Evolutionary conservation across 2,888 invertebrate genomes (phyloP), one percentile per base, ranked within the genome.

Genomic region (Lochmaea crataegi): DNA sequence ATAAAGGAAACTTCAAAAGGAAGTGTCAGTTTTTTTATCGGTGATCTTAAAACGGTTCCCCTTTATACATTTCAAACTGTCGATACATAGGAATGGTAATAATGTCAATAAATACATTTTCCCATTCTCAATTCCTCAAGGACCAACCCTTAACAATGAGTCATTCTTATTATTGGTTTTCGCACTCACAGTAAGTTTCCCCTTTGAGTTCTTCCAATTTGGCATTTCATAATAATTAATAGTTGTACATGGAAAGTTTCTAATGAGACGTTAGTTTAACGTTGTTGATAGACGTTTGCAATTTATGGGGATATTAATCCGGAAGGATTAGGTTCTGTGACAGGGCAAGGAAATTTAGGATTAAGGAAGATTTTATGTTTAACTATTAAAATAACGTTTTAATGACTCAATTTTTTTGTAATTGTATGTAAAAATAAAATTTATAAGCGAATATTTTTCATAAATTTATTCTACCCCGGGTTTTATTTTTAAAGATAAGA

Each of bases 171-270:
- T 53, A 53, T 53, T 53, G 53, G 53, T 68, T 68, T 68, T 60
- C 53, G 48, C 38, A 48, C 60, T 56, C 48, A 32, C 58, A 7
- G 57, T 22, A 22, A 66, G 32, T 14, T 45, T 41, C 48, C 67
- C 67, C 67, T 41, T 58, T 67, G 42, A 38, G 26, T 38, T 56
- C 51, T 64, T 65, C 65, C 60, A 63, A 71, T 53, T 51, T 7
- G 51, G 74, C 71, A 76, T 75, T 76, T 74, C 77, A 78, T 78
- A 77, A 78, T 78, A 77, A 78, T 76, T 78, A 74, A 78, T 78
- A 78, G 77, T 78, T 76, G 73, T 67, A 69, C 61, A 68, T 73
- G 74, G 73, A 58, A 73, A 73, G 72, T 71, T 64, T 76, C 73
- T 78, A 78, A 78, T 78, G 76, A 76, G 74, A 76, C 74, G 78